These are phyloP conservation scores for Linurgus olivaceus DNA, from an alignment of 2,797 vertebrate genomes.

Conservation along the genomic window DNA sequence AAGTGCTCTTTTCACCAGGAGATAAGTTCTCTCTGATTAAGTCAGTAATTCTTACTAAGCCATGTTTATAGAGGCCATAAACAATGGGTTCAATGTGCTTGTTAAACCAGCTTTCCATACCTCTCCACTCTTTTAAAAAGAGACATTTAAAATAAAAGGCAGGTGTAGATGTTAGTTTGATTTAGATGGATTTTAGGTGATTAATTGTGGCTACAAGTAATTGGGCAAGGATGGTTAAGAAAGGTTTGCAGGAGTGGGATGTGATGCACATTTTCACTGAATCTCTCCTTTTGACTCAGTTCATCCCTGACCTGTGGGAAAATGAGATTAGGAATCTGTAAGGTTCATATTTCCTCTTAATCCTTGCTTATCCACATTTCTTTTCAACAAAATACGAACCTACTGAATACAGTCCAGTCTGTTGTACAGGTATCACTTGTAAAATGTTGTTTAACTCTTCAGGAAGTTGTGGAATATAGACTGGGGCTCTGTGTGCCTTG, in stretches of 20 bases:
- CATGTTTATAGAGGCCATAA: conserved; percentile 81
- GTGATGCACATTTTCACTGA: conserved; percentile 4
- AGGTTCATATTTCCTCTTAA: background rate
- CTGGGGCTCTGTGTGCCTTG: background rate
- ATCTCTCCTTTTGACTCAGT: background rate
- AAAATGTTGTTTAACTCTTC: background rate
- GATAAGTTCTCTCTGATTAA: conserved; percentile 82
- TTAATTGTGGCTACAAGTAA: conserved; percentile 69
- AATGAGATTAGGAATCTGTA: background rate
- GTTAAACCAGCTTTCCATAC: conserved; percentile 80
- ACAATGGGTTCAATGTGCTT: conserved; percentile 80
- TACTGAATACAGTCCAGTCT: background rate
- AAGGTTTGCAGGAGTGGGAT: conserved; percentile 31
- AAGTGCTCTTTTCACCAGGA: conserved; percentile 79
- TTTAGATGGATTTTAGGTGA: conserved; percentile 61
- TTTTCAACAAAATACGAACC: background rate
- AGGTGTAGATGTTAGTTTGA: conserved; percentile 73
- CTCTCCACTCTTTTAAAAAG: conserved; percentile 77
- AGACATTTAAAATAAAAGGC: conserved; percentile 81
- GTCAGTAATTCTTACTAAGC: conserved; percentile 82
- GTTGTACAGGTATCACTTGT: background rate
- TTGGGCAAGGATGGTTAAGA: conserved; percentile 30
- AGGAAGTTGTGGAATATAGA: background rate
- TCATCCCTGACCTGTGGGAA: background rate
- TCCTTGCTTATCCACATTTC: background rate